phyloP scores from a whole-genome alignment of 92 coral and sea anemone genomes.

The Palythoa caribaeorum region DNA sequence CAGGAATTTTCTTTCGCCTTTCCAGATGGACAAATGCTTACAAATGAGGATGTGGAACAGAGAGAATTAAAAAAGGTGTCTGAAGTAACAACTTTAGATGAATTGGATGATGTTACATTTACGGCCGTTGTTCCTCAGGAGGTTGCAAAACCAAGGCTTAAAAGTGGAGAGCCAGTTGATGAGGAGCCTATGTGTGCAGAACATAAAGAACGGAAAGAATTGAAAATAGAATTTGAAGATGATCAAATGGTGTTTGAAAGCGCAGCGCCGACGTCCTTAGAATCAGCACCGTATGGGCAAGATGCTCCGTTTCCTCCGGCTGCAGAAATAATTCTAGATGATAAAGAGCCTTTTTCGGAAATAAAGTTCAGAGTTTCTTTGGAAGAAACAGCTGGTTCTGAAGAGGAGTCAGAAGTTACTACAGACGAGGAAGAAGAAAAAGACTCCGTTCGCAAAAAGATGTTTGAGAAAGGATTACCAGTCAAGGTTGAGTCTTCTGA shows the following conservation, averaged over 20 bases:
- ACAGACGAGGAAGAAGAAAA: background rate
- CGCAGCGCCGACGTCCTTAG: background rate
- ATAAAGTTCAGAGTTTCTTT: conserved; percentile 23
- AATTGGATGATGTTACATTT: background rate
- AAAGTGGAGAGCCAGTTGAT: conserved; percentile 7
- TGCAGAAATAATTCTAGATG: conserved; percentile 15
- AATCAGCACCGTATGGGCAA: background rate
- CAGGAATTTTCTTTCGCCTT: conserved; percentile 40
- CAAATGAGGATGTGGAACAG: background rate
- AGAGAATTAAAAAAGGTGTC: conserved; percentile 2
- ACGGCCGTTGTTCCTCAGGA: background rate
- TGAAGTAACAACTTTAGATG: conserved; percentile 21
- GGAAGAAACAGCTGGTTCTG: conserved; percentile 44
- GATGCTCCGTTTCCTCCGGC: background rate
- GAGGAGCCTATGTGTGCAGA: conserved; percentile 22
- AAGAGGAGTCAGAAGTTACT: conserved; percentile 14
- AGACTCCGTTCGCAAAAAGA: background rate
- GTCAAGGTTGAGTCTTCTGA: background rate
- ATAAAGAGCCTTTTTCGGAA: conserved; percentile 41
- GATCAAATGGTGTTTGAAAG: background rate
- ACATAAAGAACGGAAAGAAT: background rate
- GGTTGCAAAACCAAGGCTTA: background rate
- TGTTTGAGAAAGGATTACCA: background rate
- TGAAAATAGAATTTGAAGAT: background rate
- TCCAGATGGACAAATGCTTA: background rate